These are phyloP conservation scores for Pampus argenteus DNA, from an alignment of 2,797 vertebrate genomes.

Conservation along the genomic window DNA sequence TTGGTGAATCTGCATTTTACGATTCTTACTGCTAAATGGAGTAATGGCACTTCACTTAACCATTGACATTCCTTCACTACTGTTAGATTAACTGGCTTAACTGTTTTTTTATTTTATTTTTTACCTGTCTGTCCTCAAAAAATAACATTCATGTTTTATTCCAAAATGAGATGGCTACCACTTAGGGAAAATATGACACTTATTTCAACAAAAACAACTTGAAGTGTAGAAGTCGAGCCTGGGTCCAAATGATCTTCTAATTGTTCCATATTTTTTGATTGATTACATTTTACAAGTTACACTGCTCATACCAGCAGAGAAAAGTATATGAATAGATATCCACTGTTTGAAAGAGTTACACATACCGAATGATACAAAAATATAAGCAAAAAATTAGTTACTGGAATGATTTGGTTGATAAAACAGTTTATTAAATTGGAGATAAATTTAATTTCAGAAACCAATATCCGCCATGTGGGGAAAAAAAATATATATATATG, in stretches of 20 bases:
- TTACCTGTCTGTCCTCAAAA: slow-evolving; percentile 1
- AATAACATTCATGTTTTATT: slow-evolving; percentile 15
- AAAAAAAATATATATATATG: neutral
- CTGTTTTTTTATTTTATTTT: neutral
- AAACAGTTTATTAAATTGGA: neutral
- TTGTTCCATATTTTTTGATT: slow-evolving; percentile 9
- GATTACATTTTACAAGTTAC: slow-evolving; percentile 8
- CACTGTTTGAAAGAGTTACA: neutral
- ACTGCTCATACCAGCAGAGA: neutral
- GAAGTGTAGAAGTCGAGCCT: too few relatives aligned
- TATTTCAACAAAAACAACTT: slow-evolving; percentile 14
- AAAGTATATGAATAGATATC: neutral
- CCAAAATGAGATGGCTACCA: neutral
- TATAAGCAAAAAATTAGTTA: slow-evolving; percentile 25
- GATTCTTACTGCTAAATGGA: slow-evolving; percentile 20
- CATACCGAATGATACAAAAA: slow-evolving; percentile 11
- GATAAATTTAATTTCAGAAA: neutral
- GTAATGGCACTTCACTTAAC: slow-evolving; percentile 5
- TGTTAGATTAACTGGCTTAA: slow-evolving; percentile 28
- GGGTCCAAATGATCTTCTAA: neutral
- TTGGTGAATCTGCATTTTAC: slow-evolving; percentile 9
- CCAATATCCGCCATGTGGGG: neutral
- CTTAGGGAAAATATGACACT: neutral
- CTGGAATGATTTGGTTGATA: slow-evolving; percentile 4
- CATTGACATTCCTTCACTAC: slow-evolving; percentile 36